phyloP scores from a whole-genome alignment of 2,888 invertebrate genomes.

The Frankliniella intonsa region DNA sequence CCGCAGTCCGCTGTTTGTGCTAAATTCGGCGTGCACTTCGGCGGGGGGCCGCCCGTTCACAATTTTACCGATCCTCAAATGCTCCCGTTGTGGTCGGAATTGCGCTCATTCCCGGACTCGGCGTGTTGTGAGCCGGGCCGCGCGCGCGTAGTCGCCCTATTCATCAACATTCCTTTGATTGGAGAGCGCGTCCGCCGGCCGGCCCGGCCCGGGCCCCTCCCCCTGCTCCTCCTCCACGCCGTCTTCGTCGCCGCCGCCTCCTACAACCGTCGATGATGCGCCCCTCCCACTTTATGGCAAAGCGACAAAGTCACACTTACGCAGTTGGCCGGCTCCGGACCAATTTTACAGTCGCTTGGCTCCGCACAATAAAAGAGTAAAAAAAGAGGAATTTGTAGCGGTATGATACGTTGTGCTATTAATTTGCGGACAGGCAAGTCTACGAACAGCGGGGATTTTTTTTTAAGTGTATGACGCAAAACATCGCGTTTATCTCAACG shows the following conservation, averaged over 20 bases:
- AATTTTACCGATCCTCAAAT: neutral
- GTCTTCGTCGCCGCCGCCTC: neutral
- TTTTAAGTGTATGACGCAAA: neutral
- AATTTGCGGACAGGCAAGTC: neutral
- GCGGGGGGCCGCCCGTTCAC: neutral
- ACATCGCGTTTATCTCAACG: neutral
- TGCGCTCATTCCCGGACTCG: neutral
- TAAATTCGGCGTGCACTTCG: neutral
- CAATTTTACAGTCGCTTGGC: constrained; percentile 3
- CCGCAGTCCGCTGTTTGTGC: neutral
- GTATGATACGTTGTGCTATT: neutral
- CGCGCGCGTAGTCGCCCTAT: neutral
- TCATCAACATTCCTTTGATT: constrained; percentile 9
- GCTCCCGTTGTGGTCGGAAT: neutral
- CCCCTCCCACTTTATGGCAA: constrained; percentile 12
- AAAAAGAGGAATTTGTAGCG: neutral
- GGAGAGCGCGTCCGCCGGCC: too few relatives aligned
- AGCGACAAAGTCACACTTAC: constrained; percentile 20
- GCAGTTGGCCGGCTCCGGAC: neutral
- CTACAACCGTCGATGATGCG: neutral
- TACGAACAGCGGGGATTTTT: neutral
- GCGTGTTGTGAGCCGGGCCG: neutral
- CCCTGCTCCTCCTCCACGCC: neutral
- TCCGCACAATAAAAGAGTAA: neutral
- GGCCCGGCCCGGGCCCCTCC: neutral